phyloP scores from a whole-genome alignment of 2,888 invertebrate species.

The Margaritifera margaritifera region DNA sequence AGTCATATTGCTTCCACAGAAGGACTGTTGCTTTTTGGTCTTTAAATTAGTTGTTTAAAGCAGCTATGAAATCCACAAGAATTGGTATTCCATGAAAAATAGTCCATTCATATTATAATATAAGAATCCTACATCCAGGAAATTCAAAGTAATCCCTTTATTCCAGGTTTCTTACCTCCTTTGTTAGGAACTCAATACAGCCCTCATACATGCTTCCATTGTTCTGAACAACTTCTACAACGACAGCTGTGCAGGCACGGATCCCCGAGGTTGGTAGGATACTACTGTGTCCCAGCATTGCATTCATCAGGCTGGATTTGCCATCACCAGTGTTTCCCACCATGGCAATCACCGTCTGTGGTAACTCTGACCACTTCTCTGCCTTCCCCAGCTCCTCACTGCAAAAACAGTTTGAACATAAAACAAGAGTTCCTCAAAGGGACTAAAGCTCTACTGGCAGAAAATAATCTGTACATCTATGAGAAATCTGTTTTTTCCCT shows the following conservation, averaged over 20 bases:
- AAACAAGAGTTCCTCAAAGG: no score
- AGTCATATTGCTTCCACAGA: no score
- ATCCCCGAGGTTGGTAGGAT: slow-evolving; percentile 62
- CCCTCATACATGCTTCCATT: slow-evolving; percentile 49
- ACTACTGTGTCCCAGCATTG: slow-evolving; percentile 51
- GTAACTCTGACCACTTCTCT: slow-evolving; percentile 31
- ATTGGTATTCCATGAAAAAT: no score
- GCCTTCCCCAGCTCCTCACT: slow-evolving; percentile 38
- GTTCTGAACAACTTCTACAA: slow-evolving; percentile 53
- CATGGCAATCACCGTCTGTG: slow-evolving; percentile 56
- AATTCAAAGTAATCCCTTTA: no score
- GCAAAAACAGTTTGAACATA: slow-evolving; percentile 4
- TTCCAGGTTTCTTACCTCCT: slow-evolving; percentile 34
- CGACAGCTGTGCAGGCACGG: slow-evolving; percentile 61
- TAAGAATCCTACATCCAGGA: no score
- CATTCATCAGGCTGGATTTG: slow-evolving; percentile 61
- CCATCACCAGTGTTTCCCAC: slow-evolving; percentile 61
- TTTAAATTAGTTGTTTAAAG: no score
- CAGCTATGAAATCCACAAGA: no score
- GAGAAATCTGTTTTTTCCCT: no score
- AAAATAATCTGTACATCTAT: no score
- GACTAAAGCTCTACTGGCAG: no score
- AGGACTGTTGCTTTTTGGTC: no score
- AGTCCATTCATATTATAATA: no score
- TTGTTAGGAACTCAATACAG: slow-evolving; percentile 57